Evolutionary conservation across 1,140 invertebrate species (phyloP).

Genomic region (Laupala kohalensis): DNA sequence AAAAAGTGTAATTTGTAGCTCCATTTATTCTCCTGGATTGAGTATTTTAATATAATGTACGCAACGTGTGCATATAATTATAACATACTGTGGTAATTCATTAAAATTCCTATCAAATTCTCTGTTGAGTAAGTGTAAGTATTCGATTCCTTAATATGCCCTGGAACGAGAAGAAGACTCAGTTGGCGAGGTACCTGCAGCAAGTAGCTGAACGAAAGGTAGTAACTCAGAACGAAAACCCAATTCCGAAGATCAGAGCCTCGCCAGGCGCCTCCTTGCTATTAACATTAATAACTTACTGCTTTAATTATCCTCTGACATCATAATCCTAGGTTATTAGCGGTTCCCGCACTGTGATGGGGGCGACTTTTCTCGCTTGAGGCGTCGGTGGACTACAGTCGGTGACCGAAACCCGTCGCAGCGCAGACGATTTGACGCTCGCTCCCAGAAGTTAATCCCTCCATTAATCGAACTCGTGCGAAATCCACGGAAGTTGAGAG

Average conservation of each 20-base stretch:
- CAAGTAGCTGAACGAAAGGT: too few relatives aligned
- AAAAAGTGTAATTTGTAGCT: too few relatives aligned
- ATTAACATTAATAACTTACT: background rate
- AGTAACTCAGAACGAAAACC: background rate
- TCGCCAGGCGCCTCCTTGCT: background rate
- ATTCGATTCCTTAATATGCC: too few relatives aligned
- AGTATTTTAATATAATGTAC: too few relatives aligned
- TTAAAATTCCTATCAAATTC: too few relatives aligned
- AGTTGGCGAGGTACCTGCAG: too few relatives aligned
- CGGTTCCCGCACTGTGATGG: background rate
- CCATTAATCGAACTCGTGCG: background rate
- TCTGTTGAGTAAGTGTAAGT: too few relatives aligned
- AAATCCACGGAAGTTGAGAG: background rate
- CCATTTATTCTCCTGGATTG: too few relatives aligned
- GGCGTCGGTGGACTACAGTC: too few relatives aligned
- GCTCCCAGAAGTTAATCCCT: background rate
- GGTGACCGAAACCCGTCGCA: background rate
- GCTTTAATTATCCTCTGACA: background rate
- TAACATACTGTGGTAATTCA: too few relatives aligned
- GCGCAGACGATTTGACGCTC: background rate
- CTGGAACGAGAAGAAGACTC: too few relatives aligned
- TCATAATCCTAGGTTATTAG: background rate
- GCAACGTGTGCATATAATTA: too few relatives aligned
- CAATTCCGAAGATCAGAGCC: background rate
- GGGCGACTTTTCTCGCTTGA: background rate